Percentiles rank a stretch among this genome's conserved stretches.
Conservation (phyloP, 2,113 vertebrate genomes). For the Syngnathus scovelli region DNA sequence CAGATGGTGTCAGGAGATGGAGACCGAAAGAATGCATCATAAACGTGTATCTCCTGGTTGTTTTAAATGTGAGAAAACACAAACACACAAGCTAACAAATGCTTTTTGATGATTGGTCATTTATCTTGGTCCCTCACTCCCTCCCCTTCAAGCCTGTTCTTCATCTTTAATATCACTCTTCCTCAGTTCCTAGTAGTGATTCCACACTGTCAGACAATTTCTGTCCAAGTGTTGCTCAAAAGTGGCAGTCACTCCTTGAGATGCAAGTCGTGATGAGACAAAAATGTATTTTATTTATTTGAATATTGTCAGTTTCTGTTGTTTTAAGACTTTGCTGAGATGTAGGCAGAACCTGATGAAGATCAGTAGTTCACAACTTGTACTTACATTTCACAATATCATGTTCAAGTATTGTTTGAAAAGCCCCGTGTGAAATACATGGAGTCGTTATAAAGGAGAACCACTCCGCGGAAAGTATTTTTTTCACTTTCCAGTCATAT, state of each 20-base stretch:
- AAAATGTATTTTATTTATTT: constrained; percentile 19
- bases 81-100: constrained; percentile 50
- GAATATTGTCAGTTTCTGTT: background rate
- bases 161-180: constrained; percentile 45
- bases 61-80: constrained; percentile 8
- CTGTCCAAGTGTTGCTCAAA: constrained; percentile 52
- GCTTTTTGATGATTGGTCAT: constrained; percentile 19
- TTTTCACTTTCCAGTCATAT: constrained; percentile 13
- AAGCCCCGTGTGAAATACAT: constrained; percentile 15
- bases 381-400: constrained; percentile 10
- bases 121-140: constrained; percentile 14
- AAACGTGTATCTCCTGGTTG: constrained; percentile 25
- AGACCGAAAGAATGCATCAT: constrained; percentile 14
- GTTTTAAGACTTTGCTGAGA: constrained; percentile 13
- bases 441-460: constrained; percentile 34
- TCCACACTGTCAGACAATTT: constrained; percentile 57
- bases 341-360: background rate
- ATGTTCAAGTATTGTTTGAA: constrained; percentile 22
- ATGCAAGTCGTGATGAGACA: constrained; percentile 28
- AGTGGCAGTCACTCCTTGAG: constrained; percentile 37
- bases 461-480: constrained; percentile 22
- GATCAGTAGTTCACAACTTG: constrained; percentile 2
- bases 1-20: constrained; percentile 25
- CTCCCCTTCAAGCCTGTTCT: constrained; percentile 10
- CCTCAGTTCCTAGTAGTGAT: constrained; percentile 28